A percentile compares a stretch with the other conserved stretches of the same genome.
These are phyloP conservation scores for Eciton burchellii DNA, from an alignment of 1,140 invertebrate species.

Conservation along the genomic window DNA sequence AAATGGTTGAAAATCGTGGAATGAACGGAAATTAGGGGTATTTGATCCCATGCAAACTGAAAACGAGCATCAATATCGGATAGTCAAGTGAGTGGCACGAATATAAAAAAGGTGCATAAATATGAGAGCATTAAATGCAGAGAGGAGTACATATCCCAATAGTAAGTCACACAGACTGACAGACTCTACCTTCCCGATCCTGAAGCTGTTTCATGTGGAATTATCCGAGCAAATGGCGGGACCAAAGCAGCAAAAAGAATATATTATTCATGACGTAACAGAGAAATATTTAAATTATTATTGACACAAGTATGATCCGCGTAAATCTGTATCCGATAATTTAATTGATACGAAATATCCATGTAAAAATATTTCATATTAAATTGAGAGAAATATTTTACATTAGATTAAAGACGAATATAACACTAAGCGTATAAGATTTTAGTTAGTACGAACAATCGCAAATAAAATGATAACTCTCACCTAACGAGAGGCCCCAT, in stretches of 20 bases:
- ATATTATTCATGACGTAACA: constrained; percentile 68
- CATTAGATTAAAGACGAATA: constrained; percentile 3
- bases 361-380: background rate
- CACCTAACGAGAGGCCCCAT: constrained; percentile 87
- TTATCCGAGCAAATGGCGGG: constrained; percentile 68
- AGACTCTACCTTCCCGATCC: constrained; percentile 90
- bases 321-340: background rate
- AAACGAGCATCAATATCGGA: constrained; percentile 60
- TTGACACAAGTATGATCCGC: constrained; percentile 4
- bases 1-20: constrained; percentile 18
- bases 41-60: constrained; percentile 62
- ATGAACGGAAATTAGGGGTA: constrained; percentile 28
- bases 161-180: constrained; percentile 87
- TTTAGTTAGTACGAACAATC: background rate
- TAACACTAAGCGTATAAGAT: background rate
- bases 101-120: constrained; percentile 86
- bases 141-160: constrained; percentile 88
- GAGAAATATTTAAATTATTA: constrained; percentile 11
- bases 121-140: constrained; percentile 88
- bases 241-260: constrained; percentile 79
- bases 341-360: background rate
- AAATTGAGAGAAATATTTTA: background rate
- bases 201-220: constrained; percentile 86
- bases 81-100: constrained; percentile 61
- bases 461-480: constrained; percentile 63